Evolutionary conservation across 2,888 invertebrate genomes (phyloP).

Genomic region (Gortyna flavago): DNA sequence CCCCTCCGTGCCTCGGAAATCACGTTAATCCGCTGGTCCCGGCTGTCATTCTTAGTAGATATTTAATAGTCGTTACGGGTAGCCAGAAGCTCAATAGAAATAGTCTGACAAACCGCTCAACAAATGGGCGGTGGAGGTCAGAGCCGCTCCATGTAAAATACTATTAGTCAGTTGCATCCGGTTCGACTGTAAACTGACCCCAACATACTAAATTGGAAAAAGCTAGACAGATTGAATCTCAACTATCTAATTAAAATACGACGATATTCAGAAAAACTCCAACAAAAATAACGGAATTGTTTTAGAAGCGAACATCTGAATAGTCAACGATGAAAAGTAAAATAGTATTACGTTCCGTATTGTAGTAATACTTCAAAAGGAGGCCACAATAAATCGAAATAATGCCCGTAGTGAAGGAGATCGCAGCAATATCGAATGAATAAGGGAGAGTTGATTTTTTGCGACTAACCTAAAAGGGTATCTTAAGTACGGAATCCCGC

Average conservation of each 20-base stretch:
- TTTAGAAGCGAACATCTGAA: background rate
- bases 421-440: slow-evolving; percentile 73
- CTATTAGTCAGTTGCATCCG: too few species aligned
- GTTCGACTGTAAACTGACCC: too few species aligned
- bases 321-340: slow-evolving; percentile 6
- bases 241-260: background rate
- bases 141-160: too few species aligned
- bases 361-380: slow-evolving; percentile 41
- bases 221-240: background rate
- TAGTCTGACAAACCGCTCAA: too few species aligned
- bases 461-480: slow-evolving; percentile 83
- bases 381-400: slow-evolving; percentile 62
- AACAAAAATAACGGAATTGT: background rate
- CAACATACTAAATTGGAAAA: too few species aligned
- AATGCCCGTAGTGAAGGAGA: slow-evolving; percentile 63
- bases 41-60: too few species aligned
- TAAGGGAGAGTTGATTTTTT: slow-evolving; percentile 82
- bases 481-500: slow-evolving; percentile 85
- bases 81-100: background rate
- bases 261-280: background rate
- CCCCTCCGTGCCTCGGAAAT: too few species aligned
- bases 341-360: slow-evolving; percentile 28
- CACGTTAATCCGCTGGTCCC: too few species aligned
- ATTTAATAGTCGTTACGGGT: too few species aligned
- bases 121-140: too few species aligned